A percentile compares a stretch with the other conserved stretches of the same genome.
phyloP scores from a whole-genome alignment of 92 coral and sea anemone species.

The Porites evermanni region DNA sequence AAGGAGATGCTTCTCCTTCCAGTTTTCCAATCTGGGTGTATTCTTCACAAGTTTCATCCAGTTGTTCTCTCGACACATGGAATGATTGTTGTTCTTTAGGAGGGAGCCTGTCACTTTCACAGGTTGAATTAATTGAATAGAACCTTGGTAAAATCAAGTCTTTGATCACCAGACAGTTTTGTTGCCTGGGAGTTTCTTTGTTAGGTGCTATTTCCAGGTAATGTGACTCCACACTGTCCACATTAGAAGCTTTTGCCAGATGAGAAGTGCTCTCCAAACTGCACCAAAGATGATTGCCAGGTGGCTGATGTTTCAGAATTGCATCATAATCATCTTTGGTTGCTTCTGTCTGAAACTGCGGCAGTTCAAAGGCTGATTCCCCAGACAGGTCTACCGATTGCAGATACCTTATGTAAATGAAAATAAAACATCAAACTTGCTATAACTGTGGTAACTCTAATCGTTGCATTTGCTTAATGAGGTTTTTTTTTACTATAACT shows the following conservation, averaged over 20 bases:
- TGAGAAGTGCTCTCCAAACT: background rate
- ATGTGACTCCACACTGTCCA: constrained; percentile 9
- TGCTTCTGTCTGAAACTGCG: constrained; percentile 50
- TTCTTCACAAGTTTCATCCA: background rate
- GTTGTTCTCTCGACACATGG: background rate
- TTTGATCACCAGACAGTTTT: background rate
- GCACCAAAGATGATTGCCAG: background rate
- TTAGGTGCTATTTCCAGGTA: constrained; percentile 19
- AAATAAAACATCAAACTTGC: background rate
- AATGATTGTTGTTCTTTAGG: background rate
- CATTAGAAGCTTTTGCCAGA: background rate
- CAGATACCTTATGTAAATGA: constrained; percentile 59
- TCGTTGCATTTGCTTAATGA: too few species aligned
- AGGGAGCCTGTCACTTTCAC: background rate
- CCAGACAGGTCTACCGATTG: constrained; percentile 68
- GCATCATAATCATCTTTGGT: background rate
- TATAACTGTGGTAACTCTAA: too few species aligned
- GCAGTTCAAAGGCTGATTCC: constrained; percentile 80
- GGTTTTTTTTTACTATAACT: too few species aligned
- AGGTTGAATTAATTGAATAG: background rate
- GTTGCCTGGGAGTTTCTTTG: background rate
- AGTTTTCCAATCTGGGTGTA: constrained; percentile 4
- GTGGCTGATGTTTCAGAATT: background rate
- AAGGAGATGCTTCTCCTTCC: background rate
- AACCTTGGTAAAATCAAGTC: constrained; percentile 5